Conservation (phyloP, 2,888 invertebrate genomes). For the Cremastinae sp. region DNA sequence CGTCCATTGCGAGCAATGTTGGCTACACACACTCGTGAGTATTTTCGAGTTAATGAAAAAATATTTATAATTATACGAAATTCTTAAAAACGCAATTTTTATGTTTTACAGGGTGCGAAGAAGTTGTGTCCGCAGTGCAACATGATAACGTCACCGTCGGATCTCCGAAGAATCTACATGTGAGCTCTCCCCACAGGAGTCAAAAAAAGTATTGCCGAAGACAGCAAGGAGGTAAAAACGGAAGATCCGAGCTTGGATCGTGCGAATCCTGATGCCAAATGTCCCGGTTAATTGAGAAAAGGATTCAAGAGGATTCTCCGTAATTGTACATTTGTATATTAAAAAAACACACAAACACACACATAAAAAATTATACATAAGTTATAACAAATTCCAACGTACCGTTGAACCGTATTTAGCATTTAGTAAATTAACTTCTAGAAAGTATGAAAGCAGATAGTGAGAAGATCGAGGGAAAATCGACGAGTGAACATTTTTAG, state of each 20-base stretch:
- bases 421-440: constrained; percentile 77
- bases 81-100: no score
- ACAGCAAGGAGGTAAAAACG: neutral
- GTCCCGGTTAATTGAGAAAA: constrained; percentile 4
- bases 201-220: neutral
- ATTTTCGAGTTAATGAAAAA: neutral
- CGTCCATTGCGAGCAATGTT: constrained; percentile 94
- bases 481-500: neutral
- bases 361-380: constrained; percentile 65
- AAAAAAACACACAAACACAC: constrained; percentile 51
- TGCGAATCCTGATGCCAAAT: neutral
- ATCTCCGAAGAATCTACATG: constrained; percentile 94
- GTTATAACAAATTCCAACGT: constrained; percentile 73
- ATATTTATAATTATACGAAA: no score
- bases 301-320: constrained; percentile 10
- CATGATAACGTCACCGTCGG: constrained; percentile 93
- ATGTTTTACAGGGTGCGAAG: constrained; percentile 87
- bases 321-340: constrained; percentile 78
- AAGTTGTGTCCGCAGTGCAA: constrained; percentile 97
- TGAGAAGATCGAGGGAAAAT: constrained; percentile 28
- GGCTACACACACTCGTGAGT: constrained; percentile 86
- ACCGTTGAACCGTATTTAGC: constrained; percentile 72
- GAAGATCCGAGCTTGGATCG: neutral
- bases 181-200: constrained; percentile 79
- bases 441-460: constrained; percentile 48